Evolutionary conservation across 92 coral and sea anemone genomes (phyloP).

Genomic region (Diadumene lineata): DNA sequence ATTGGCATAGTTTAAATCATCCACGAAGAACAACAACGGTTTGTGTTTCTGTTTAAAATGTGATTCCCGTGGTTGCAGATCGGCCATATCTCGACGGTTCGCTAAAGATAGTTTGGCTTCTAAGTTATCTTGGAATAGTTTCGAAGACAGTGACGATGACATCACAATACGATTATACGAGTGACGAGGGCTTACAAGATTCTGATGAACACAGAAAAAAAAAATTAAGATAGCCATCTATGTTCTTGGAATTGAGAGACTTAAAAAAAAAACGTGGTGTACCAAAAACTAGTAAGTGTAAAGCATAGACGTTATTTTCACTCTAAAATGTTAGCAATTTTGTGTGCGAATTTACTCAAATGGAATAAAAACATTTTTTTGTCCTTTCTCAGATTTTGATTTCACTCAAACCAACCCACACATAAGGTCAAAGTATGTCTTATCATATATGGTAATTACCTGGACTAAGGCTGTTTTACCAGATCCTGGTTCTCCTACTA

Average conservation of each 20-base stretch:
- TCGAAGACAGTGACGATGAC: constrained; percentile 78
- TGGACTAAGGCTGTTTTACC: constrained; percentile 93
- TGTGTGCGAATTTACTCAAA: no score
- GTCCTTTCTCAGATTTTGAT: no score
- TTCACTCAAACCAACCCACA: no score
- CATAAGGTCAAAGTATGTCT: not conserved
- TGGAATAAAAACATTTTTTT: not conserved
- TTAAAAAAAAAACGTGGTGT: no score
- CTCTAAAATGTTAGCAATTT: no score
- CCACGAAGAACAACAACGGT: constrained; percentile 70
- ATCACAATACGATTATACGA: constrained; percentile 76
- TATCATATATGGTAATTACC: constrained; percentile 37
- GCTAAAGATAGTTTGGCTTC: constrained; percentile 68
- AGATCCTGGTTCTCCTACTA: constrained; percentile 84
- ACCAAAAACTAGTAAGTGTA: no score
- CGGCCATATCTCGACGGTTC: constrained; percentile 71
- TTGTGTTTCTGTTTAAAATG: constrained; percentile 41
- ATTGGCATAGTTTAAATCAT: constrained; percentile 80
- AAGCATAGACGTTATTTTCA: no score
- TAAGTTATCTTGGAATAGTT: constrained; percentile 77
- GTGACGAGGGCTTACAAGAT: constrained; percentile 81
- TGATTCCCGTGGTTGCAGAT: constrained; percentile 40
- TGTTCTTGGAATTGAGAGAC: no score
- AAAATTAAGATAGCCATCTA: not conserved
- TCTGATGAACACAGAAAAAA: constrained; percentile 42